phyloP scores from a whole-genome alignment of 2,113 vertebrate genomes.

The Neotoma lepida region DNA sequence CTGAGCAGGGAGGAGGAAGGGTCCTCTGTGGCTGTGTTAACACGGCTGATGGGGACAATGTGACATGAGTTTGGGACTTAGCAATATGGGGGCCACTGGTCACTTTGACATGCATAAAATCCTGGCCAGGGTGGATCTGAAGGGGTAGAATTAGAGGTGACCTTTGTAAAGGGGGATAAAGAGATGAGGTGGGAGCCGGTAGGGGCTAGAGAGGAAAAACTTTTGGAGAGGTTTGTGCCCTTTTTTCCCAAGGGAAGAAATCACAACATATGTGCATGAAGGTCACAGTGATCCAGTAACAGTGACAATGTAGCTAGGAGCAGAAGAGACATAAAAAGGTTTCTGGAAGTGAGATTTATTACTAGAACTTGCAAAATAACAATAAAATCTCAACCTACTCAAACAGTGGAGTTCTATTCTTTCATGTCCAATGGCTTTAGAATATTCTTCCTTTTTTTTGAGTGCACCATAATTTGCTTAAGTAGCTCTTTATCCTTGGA shows the following conservation, averaged over 20 bases:
- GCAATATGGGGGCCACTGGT: not conserved
- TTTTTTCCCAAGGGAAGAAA: not conserved
- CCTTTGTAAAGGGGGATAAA: not conserved
- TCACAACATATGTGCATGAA: not conserved
- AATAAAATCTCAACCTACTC: not conserved
- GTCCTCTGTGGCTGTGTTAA: too few relatives aligned
- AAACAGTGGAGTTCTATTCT: not conserved
- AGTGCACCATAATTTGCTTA: not conserved
- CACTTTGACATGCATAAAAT: not conserved
- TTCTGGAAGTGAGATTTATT: slow-evolving; percentile 27
- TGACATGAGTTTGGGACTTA: accelerated
- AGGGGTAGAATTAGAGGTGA: not conserved
- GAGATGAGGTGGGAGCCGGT: not conserved
- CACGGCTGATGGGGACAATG: not conserved
- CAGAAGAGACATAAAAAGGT: not conserved
- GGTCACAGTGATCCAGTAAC: not conserved
- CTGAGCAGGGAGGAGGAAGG: accelerated
- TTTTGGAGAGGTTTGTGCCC: not conserved
- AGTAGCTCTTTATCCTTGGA: not conserved
- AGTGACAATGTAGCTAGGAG: not conserved
- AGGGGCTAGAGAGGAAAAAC: not conserved
- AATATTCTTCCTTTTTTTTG: not conserved
- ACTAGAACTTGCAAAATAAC: slow-evolving; percentile 20
- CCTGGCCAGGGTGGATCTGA: not conserved
- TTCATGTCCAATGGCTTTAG: slow-evolving; percentile 29